Percentiles rank a stretch among this genome's conserved stretches.
Conservation (phyloP, 2,888 invertebrate genomes). For the Cantharis nigra region DNA sequence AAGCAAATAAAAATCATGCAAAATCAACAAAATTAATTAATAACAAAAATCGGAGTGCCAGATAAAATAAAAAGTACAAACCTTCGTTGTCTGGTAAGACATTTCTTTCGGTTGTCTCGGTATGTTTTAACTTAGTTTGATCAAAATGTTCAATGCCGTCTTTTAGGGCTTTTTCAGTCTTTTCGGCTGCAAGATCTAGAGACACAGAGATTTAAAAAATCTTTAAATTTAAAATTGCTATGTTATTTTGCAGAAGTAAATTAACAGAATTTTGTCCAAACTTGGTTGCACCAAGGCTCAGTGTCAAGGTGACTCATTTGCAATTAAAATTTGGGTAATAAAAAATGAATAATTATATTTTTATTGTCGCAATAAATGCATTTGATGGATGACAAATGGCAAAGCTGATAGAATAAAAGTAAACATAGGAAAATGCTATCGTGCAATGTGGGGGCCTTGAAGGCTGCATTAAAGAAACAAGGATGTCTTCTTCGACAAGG, state of each 20-base stretch:
- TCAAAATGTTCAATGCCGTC: slow-evolving; percentile 88
- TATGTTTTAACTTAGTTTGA: slow-evolving; percentile 81
- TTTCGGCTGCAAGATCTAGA: slow-evolving; percentile 86
- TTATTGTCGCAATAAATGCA: not conserved
- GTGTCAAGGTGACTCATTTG: not conserved
- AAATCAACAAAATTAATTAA: slow-evolving; percentile 11
- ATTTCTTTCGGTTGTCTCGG: slow-evolving; percentile 91
- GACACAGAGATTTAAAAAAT: slow-evolving; percentile 36
- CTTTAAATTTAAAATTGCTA: not conserved
- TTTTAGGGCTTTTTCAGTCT: slow-evolving; percentile 81
- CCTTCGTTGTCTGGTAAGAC: slow-evolving; percentile 93
- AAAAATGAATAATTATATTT: not conserved
- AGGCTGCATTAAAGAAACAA: not conserved
- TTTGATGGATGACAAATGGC: too few species aligned
- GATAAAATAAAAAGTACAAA: slow-evolving; percentile 50
- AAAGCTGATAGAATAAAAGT: not conserved
- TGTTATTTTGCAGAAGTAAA: too few species aligned
- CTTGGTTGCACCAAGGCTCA: not conserved
- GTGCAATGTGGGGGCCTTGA: not conserved
- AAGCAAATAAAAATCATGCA: slow-evolving; percentile 31
- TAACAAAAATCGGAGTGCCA: not conserved
- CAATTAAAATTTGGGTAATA: not conserved
- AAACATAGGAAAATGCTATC: not conserved
- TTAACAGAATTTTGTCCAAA: not conserved
- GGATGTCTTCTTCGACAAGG: not conserved